Evolutionary conservation across 2,888 invertebrate species (phyloP).

Genomic region (Nephrotoma appendiculata): DNA sequence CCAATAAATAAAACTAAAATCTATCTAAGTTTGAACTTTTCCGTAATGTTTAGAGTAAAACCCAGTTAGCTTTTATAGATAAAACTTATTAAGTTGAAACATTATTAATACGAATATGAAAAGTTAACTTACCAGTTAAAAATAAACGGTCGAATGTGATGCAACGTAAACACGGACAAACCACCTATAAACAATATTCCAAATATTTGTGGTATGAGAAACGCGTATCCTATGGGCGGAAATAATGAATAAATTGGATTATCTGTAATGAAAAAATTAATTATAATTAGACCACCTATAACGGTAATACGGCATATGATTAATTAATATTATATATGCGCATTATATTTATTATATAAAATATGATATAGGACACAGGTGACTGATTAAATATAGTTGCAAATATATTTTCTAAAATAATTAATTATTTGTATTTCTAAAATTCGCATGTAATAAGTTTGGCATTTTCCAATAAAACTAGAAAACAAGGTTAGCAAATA

Average conservation of each 20-base stretch:
- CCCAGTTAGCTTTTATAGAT: neutral
- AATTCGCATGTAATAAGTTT: too few relatives aligned
- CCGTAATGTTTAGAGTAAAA: too few relatives aligned
- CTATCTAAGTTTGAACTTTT: too few relatives aligned
- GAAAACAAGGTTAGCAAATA: too few relatives aligned
- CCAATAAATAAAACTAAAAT: too few relatives aligned
- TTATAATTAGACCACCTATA: slow-evolving; percentile 3
- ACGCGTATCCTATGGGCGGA: slow-evolving; percentile 41
- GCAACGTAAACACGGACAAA: slow-evolving; percentile 45
- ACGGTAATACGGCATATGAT: neutral
- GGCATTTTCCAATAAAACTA: too few relatives aligned
- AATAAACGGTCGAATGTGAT: slow-evolving; percentile 29
- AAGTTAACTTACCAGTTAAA: neutral
- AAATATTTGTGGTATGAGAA: slow-evolving; percentile 42
- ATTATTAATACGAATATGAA: too few relatives aligned
- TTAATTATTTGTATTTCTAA: too few relatives aligned
- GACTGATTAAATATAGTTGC: neutral
- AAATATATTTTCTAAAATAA: neutral
- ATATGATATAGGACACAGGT: neutral
- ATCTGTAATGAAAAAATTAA: slow-evolving; percentile 30
- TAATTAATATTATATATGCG: neutral
- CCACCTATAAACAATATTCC: slow-evolving; percentile 51
- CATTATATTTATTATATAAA: neutral
- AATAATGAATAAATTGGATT: slow-evolving; percentile 37
- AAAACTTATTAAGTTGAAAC: too few relatives aligned